phyloP scores from a whole-genome alignment of 2,888 invertebrate genomes.

The Heliothis peltigera region DNA sequence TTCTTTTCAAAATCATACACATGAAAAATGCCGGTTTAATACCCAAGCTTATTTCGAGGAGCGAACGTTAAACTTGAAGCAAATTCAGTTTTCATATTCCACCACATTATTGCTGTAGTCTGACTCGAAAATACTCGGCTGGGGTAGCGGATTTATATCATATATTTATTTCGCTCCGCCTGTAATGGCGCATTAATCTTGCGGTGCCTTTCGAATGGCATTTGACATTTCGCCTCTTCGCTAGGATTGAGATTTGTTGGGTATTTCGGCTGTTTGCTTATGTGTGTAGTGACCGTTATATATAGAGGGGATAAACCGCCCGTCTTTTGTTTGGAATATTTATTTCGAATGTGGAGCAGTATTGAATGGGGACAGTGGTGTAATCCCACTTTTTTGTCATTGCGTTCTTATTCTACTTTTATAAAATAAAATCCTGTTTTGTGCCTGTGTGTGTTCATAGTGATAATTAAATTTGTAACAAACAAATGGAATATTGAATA shows the following conservation, averaged over 20 bases:
- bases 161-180: slow-evolving; percentile 70
- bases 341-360: slow-evolving; percentile 1
- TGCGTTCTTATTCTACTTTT: neutral
- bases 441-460: neutral
- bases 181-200: slow-evolving; percentile 79
- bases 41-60: slow-evolving; percentile 48
- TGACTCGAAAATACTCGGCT: slow-evolving; percentile 55
- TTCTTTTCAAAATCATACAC: slow-evolving; percentile 14
- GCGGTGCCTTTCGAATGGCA: slow-evolving; percentile 65
- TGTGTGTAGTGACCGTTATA: slow-evolving; percentile 49
- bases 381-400: neutral
- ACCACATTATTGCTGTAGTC: slow-evolving; percentile 59
- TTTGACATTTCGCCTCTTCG: slow-evolving; percentile 71
- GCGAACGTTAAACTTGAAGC: slow-evolving; percentile 44
- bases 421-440: slow-evolving; percentile 16
- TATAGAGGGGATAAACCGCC: slow-evolving; percentile 4
- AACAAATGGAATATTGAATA: slow-evolving; percentile 9
- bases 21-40: slow-evolving; percentile 43
- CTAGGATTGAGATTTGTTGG: slow-evolving; percentile 59
- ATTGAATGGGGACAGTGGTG: neutral
- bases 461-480: slow-evolving; percentile 29
- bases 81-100: slow-evolving; percentile 63
- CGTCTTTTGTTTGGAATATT: slow-evolving; percentile 21
- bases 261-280: slow-evolving; percentile 54
- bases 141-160: slow-evolving; percentile 67